These are phyloP conservation scores for Scaptomyza tumidula DNA, from an alignment of 2,888 invertebrate species.

Conservation along the genomic window DNA sequence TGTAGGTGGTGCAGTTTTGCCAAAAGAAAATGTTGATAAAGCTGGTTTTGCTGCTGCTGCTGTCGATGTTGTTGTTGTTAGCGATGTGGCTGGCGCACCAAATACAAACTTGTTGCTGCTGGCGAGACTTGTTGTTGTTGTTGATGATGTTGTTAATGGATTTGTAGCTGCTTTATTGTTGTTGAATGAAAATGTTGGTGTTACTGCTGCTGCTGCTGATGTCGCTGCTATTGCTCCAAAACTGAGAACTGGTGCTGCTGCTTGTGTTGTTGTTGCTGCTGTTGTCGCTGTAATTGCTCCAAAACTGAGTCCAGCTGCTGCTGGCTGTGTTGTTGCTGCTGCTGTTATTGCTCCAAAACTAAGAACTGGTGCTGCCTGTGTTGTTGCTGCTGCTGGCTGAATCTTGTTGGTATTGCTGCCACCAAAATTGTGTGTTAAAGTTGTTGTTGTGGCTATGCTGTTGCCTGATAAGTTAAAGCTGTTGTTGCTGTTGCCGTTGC, in stretches of 20 bases:
- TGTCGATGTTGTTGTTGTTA: slow-evolving; percentile 12
- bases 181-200: slow-evolving; percentile 11
- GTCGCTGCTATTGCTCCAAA: neutral
- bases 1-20: slow-evolving; percentile 7
- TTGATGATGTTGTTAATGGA: slow-evolving; percentile 8
- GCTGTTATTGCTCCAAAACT: neutral
- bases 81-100: slow-evolving; percentile 7
- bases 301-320: neutral
- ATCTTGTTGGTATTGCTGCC: slow-evolving; percentile 14
- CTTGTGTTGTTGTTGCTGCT: slow-evolving; percentile 13
- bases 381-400: neutral
- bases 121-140: slow-evolving; percentile 3
- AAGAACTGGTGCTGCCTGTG: neutral
- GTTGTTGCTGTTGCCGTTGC: neutral
- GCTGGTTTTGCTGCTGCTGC: slow-evolving; percentile 3
- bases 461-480: too few species aligned
- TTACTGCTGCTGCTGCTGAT: slow-evolving; percentile 9
- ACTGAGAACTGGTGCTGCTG: neutral
- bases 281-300: slow-evolving; percentile 13
- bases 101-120: neutral
- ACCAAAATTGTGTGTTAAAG: too few species aligned
- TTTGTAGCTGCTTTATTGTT: neutral
- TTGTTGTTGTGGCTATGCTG: too few species aligned
- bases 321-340: slow-evolving; percentile 10
- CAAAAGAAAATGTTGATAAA: slow-evolving; percentile 12